Percentiles rank a stretch among this genome's conserved stretches.
Evolutionary conservation across 1,140 invertebrate species (phyloP).

Genomic region (Cylas formicarius): DNA sequence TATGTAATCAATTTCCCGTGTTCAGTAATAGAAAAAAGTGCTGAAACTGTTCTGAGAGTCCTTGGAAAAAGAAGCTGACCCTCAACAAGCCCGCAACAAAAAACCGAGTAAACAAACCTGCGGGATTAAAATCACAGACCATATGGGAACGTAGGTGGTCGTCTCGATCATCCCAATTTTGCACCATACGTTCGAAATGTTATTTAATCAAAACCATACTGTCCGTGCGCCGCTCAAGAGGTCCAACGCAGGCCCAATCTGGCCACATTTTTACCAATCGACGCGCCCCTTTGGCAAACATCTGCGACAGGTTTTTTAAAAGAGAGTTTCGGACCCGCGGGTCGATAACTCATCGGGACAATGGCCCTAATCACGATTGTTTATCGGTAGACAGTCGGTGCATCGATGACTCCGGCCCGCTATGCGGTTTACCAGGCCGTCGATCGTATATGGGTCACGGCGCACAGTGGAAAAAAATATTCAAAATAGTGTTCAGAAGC

Average conservation of each 20-base stretch:
- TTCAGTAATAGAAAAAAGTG: too few species aligned
- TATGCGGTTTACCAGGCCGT: not conserved
- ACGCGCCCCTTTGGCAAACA: constrained; percentile 31
- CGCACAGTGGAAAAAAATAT: not conserved
- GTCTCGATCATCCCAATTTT: too few species aligned
- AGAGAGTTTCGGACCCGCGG: too few species aligned
- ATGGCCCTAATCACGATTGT: constrained; percentile 34
- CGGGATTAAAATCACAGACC: too few species aligned
- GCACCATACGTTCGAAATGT: constrained; percentile 22
- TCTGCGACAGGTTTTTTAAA: constrained; percentile 35
- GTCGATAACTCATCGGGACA: constrained; percentile 33
- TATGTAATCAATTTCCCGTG: too few species aligned
- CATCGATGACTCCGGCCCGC: constrained; percentile 5
- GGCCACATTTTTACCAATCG: constrained; percentile 30
- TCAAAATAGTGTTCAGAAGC: too few species aligned
- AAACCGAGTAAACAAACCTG: too few species aligned
- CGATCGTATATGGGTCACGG: not conserved
- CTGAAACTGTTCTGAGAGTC: too few species aligned
- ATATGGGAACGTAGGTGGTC: too few species aligned
- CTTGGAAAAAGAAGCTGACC: too few species aligned
- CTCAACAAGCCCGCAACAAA: too few species aligned
- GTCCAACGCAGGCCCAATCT: constrained; percentile 24
- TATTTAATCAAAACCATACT: constrained; percentile 16
- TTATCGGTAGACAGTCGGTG: constrained; percentile 22
- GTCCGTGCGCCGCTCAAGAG: constrained; percentile 2